A percentile compares a stretch with the other conserved stretches of the same genome.
Conservation (phyloP, 2,888 invertebrate species). For the Xylota segnis region DNA sequence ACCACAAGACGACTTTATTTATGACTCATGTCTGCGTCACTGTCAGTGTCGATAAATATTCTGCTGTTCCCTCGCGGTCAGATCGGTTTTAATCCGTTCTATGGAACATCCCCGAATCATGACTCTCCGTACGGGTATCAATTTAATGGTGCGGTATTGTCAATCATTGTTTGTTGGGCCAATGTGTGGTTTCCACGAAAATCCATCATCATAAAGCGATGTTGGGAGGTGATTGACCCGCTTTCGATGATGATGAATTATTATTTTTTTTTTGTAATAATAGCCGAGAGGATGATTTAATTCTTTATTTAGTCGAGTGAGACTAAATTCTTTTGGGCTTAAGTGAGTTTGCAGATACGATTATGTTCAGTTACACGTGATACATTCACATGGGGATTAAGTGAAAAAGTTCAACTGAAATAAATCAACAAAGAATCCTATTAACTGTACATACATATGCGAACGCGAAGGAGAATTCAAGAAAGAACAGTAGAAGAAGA, state of each 20-base stretch:
- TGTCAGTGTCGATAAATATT: slow-evolving; percentile 19
- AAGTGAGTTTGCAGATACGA: not conserved
- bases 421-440: slow-evolving; percentile 27
- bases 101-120: slow-evolving; percentile 14
- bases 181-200: not conserved
- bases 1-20: slow-evolving; percentile 24
- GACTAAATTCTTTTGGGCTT: slow-evolving; percentile 1
- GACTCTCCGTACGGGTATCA: not conserved
- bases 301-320: slow-evolving; percentile 10
- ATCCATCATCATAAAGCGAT: slow-evolving; percentile 3
- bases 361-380: slow-evolving; percentile 24
- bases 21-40: slow-evolving; percentile 57
- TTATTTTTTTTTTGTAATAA: not conserved
- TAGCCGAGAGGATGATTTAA: not conserved
- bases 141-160: slow-evolving; percentile 26
- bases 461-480: not conserved
- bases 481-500: not conserved
- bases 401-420: slow-evolving; percentile 20
- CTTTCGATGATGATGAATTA: not conserved
- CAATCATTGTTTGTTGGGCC: not conserved
- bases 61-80: not conserved
- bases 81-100: slow-evolving; percentile 18
- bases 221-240: slow-evolving; percentile 30
- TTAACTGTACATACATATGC: slow-evolving; percentile 14
- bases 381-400: slow-evolving; percentile 17